These are phyloP conservation scores for Chiridota heheva DNA, from an alignment of 35 echinoderm and acorn worm species.

Conservation along the genomic window DNA sequence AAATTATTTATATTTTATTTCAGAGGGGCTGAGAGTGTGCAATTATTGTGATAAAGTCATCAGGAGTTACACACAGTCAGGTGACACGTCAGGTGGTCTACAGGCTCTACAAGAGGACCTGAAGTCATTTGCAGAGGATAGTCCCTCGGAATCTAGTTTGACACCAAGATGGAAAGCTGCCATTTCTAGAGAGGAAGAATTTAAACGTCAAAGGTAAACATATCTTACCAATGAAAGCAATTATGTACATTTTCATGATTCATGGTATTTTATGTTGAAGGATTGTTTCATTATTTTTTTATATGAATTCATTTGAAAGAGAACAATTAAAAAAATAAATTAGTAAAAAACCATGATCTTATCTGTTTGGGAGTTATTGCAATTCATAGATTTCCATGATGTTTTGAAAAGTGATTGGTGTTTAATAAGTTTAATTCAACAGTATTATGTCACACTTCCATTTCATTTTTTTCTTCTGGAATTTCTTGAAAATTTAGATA, in stretches of 20 bases:
- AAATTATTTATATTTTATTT: no score
- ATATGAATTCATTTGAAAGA: no score
- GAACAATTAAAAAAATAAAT: no score
- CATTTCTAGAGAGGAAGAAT: constrained; percentile 30
- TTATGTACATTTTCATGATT: not conserved
- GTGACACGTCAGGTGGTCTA: constrained; percentile 57
- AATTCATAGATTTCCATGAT: no score
- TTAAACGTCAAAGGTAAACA: constrained; percentile 31
- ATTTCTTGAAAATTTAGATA: no score
- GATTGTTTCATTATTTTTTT: not conserved
- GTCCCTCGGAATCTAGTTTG: not conserved
- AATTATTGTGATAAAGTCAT: constrained; percentile 93
- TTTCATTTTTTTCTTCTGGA: no score
- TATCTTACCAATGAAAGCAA: not conserved
- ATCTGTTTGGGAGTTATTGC: no score
- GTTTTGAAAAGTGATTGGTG: no score
- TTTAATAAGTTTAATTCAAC: no score
- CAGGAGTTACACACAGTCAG: constrained; percentile 74
- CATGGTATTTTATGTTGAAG: not conserved
- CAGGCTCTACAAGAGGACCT: constrained; percentile 81
- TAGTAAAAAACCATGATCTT: no score
- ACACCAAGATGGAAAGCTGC: constrained; percentile 62
- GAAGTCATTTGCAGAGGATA: constrained; percentile 46
- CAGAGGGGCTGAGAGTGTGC: constrained; percentile 81
- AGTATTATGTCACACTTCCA: no score